These are phyloP conservation scores for Ivindomyrus marchei DNA, from an alignment of 2,113 vertebrate genomes.

Conservation along the genomic window DNA sequence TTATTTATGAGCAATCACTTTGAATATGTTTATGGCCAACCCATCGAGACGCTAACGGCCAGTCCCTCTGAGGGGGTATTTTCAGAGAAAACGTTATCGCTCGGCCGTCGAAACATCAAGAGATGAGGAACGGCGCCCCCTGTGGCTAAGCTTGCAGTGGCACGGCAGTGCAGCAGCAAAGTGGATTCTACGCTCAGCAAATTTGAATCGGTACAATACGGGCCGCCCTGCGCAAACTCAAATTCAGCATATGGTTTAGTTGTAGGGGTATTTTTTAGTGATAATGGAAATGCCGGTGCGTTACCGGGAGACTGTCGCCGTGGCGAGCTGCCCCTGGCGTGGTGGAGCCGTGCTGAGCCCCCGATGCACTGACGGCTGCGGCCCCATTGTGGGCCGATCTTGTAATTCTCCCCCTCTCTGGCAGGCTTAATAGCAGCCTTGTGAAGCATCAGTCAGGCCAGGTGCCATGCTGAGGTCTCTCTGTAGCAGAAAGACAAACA, in stretches of 20 bases:
- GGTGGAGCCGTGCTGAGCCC: constrained; percentile 18
- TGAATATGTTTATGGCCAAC: neutral
- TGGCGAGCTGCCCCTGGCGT: constrained; percentile 22
- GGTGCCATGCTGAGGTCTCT: constrained; percentile 21
- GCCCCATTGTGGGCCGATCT: constrained; percentile 32
- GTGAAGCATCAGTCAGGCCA: constrained; percentile 31
- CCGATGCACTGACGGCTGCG: constrained; percentile 24
- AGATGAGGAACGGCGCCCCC: neutral
- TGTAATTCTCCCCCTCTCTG: constrained; percentile 28
- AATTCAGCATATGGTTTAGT: constrained; percentile 28
- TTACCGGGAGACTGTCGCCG: constrained; percentile 9
- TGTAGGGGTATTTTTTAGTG: constrained; percentile 21
- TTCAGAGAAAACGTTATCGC: neutral
- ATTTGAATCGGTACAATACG: neutral
- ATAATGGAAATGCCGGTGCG: constrained; percentile 25
- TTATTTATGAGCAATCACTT: neutral
- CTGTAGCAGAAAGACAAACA: constrained; percentile 17
- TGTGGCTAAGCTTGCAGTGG: neutral
- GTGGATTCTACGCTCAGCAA: constrained; percentile 1
- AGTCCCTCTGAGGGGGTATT: neutral
- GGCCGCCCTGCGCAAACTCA: constrained; percentile 8
- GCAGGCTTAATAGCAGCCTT: constrained; percentile 27
- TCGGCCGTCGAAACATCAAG: neutral
- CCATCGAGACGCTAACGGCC: neutral
- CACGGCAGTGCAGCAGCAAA: constrained; percentile 14